A percentile compares a stretch with the other conserved stretches of the same genome.
These are phyloP conservation scores for Drosophila obscura DNA, from an alignment of 1,140 invertebrate species.

Conservation along the genomic window DNA sequence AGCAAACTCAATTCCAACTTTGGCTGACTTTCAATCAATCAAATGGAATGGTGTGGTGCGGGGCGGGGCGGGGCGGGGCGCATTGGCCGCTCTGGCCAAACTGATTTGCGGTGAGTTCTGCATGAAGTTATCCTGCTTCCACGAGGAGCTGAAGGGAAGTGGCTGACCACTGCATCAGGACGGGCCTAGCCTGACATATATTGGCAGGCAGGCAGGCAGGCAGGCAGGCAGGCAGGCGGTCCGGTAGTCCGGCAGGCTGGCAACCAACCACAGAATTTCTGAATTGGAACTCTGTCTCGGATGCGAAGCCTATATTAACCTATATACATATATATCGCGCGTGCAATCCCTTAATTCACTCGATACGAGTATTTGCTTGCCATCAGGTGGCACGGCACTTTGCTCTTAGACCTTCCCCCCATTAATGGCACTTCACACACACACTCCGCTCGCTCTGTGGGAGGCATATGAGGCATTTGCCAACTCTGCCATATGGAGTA, in stretches of 20 bases:
- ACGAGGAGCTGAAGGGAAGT: not conserved
- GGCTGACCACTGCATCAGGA: slow-evolving; percentile 31
- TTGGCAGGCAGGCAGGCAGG: slow-evolving; percentile 18
- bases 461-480: too few species aligned
- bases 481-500: not conserved
- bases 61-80: not conserved
- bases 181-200: slow-evolving; percentile 43
- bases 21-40: slow-evolving; percentile 66
- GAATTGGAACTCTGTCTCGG: not conserved
- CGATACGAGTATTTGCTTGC: slow-evolving; percentile 6
- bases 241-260: slow-evolving; percentile 1
- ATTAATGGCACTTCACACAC: not conserved
- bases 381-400: slow-evolving; percentile 4
- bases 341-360: slow-evolving; percentile 31
- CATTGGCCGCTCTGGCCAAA: slow-evolving; percentile 38
- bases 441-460: too few species aligned
- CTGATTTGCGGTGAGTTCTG: slow-evolving; percentile 60
- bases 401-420: too few species aligned
- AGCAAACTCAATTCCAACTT: slow-evolving; percentile 57
- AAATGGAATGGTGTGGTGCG: slow-evolving; percentile 27
- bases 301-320: slow-evolving; percentile 17
- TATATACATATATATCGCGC: too few species aligned
- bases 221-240: not conserved
- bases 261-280: not conserved
- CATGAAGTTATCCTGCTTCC: slow-evolving; percentile 42